Percentiles rank a stretch among this genome's conserved stretches.
phyloP scores from a whole-genome alignment of 2,113 vertebrate species.

The human region GRCh38 chr7:82993001-82993500 shows the following conservation, averaged over 20 bases:
- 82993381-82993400: background rate
- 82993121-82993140: background rate
- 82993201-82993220: background rate
- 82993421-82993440: background rate
- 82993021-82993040: background rate
- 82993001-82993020: background rate
- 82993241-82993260: background rate
- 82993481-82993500: background rate
- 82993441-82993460: background rate
- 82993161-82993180: background rate
- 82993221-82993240: slow-evolving; percentile 4
- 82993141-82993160: background rate
- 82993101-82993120: background rate
- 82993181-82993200: background rate
- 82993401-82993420: background rate
- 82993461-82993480: background rate
- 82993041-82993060: background rate
- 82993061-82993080: background rate
- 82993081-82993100: background rate
- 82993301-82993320: background rate
- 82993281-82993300: background rate
- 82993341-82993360: background rate
- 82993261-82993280: background rate
- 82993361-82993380: background rate
- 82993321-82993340: background rate